Evolutionary conservation across 2,113 vertebrate genomes (phyloP), one percentile per base, ranked within the genome.

Genomic region (Gymnogyps californianus): DNA sequence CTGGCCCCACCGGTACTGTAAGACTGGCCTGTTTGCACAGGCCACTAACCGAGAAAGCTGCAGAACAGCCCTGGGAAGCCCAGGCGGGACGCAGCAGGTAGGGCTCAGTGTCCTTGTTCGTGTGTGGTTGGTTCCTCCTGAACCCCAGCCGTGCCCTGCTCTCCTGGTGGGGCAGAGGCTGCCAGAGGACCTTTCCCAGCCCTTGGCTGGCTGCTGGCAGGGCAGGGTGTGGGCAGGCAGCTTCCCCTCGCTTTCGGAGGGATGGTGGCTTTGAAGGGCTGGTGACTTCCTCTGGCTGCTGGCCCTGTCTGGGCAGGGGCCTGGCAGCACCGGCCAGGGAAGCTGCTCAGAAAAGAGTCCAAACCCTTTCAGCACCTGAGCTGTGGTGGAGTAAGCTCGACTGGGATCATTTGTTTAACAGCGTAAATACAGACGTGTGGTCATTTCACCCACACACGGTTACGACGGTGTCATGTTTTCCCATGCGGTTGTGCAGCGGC

Each of bases 391-490:
- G 44, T 9, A 5, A 89, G 24, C 49, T 81, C 0, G 0, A 1
- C 76, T 34, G 32, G 31, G 61, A 38, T 42, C 10, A 2, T 19
- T 70, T 69, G 9, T 81, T 49, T 25, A 21, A 4, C 38, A 72
- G 22, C 3, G 7, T 54, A 28, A 79, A 59, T 24, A 46, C 29
- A 44, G 38, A 12, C 0, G 0, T 55, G 69, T 28, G 46, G 20
- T 57, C 20, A 6, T 7, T 66, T 70, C 66, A 44, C 25, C 65
- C 59, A 9, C 40, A 1, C 9, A 0, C 0, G 0, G 51, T 10
- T 29, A 1, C 0, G 4, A 2, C 0, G 2, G 40, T 7, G 55
- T 28, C 14, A 2, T 55, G 31, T 69, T 55, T 38, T 62, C 47
- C 76, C 36, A 4, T 26, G 84, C 10, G 44, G 46, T 26, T 47